Conservation (phyloP, 2,888 invertebrate genomes). For the Calliscelio sp. region DNA sequence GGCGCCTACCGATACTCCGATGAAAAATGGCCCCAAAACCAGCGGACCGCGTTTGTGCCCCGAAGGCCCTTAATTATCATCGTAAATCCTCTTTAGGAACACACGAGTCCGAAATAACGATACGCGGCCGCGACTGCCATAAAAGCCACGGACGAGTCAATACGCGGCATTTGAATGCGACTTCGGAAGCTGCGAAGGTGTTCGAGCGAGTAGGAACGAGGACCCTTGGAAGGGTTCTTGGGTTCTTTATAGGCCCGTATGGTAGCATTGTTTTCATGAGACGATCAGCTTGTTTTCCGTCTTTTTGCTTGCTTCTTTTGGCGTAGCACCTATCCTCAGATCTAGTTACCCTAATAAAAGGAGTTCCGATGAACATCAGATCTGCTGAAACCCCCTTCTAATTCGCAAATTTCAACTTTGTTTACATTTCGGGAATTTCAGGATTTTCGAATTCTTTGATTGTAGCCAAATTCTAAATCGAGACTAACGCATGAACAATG, state of each 20-base stretch:
- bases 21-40: slow-evolving; percentile 50
- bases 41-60: not conserved
- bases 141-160: slow-evolving; percentile 41
- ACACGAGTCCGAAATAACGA: slow-evolving; percentile 39
- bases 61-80: slow-evolving; percentile 38
- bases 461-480: too few relatives aligned
- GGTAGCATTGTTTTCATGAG: slow-evolving; percentile 77
- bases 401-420: too few relatives aligned
- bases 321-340: too few relatives aligned
- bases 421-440: too few relatives aligned
- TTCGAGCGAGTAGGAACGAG: slow-evolving; percentile 60
- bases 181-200: slow-evolving; percentile 61
- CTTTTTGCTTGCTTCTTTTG: slow-evolving; percentile 4
- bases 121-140: slow-evolving; percentile 26
- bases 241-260: slow-evolving; percentile 50
- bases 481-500: slow-evolving; percentile 60
- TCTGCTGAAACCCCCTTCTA: too few relatives aligned
- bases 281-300: slow-evolving; percentile 66
- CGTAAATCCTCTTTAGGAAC: slow-evolving; percentile 45
- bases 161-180: slow-evolving; percentile 67
- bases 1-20: slow-evolving; percentile 34
- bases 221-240: slow-evolving; percentile 49
- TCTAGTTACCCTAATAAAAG: too few relatives aligned
- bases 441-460: too few relatives aligned
- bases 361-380: too few relatives aligned